phyloP scores from a whole-genome alignment of 2,888 invertebrate species.

The Parasteatoda lunata region DNA sequence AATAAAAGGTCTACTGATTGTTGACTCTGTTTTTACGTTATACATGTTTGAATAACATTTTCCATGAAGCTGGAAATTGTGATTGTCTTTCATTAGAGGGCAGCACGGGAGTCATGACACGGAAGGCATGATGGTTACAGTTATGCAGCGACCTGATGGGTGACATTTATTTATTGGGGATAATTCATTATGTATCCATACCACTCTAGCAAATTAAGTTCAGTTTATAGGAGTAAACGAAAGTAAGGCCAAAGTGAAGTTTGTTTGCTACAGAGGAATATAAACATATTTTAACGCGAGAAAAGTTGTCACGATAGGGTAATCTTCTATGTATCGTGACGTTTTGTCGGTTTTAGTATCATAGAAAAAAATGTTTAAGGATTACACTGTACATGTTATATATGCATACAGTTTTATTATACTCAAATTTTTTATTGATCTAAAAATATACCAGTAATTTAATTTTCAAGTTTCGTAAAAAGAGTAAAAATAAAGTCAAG shows the following conservation, averaged over 20 bases:
- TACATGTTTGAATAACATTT: slow-evolving; percentile 66
- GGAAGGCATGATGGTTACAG: slow-evolving; percentile 14
- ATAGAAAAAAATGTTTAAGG: too few relatives aligned
- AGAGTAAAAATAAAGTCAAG: too few relatives aligned
- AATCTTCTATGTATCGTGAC: not conserved
- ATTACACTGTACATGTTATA: too few relatives aligned
- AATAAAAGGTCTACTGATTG: slow-evolving; percentile 22
- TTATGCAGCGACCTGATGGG: slow-evolving; percentile 22
- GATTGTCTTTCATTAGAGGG: slow-evolving; percentile 64
- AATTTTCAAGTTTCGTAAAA: too few relatives aligned
- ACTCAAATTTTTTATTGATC: too few relatives aligned
- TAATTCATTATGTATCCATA: slow-evolving; percentile 66
- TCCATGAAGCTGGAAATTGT: slow-evolving; percentile 58
- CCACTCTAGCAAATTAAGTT: slow-evolving; percentile 66
- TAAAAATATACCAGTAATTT: too few relatives aligned
- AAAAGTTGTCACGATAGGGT: slow-evolving; percentile 51
- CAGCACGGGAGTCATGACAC: slow-evolving; percentile 16
- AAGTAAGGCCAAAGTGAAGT: slow-evolving; percentile 18
- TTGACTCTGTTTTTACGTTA: slow-evolving; percentile 31
- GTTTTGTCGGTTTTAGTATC: too few relatives aligned
- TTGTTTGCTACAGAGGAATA: slow-evolving; percentile 21
- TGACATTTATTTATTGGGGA: slow-evolving; percentile 66
- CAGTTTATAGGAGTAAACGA: slow-evolving; percentile 33
- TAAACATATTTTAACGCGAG: slow-evolving; percentile 58
- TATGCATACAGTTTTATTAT: too few relatives aligned